Evolutionary conservation across 2,797 vertebrate species (phyloP), one percentile per base, ranked within the genome.

Genomic region (Sebastes baramenuke): DNA sequence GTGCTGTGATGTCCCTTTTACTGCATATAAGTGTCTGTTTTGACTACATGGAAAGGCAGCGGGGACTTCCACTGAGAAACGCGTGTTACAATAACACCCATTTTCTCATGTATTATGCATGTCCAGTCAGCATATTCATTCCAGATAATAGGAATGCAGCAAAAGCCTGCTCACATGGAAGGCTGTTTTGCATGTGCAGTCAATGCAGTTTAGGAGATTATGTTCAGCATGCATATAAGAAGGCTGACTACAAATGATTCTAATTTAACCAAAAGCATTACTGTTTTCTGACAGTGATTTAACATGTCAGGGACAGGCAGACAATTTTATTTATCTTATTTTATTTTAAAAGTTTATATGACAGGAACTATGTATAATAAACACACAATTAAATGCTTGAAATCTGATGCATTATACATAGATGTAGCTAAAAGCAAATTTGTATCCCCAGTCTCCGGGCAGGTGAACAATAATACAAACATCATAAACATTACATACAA

Each of bases 71-170:
- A 83, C 81, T 58, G 72, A 84, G 73, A 91, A 81, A 68, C 54
- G 5, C 2, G 36, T 72, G 89, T 59, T 80, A 87, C 83, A 92
- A 84, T 86, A 89, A 84, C 86, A 88, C 90, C 81, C 79, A 79
- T 88, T 89, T 79, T 66, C 80, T 90, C 88, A 93, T 94, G 83
- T 84, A 91, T 94, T 93, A 93, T 94, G 86, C 83, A 95, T 92
- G 88, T 77, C 78, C 83, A 85, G 87, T 91, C 90, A 92, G 88
- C 89, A 89, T 83, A 86, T 92, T 92, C 80, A 84, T 82, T 81
- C 83, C 66, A 81, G 82, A 87, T 89, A 88, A 92, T 89, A 79
- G 83, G 67, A 83, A 87, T 77, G 84, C 86, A 86, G 85, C 29
- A 67, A 80, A 80, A 77, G 72, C 52, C 59, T 72, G 64, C 80